Evolutionary conservation across 2,113 vertebrate genomes (phyloP).

Genomic region (Nematolebias whitei): DNA sequence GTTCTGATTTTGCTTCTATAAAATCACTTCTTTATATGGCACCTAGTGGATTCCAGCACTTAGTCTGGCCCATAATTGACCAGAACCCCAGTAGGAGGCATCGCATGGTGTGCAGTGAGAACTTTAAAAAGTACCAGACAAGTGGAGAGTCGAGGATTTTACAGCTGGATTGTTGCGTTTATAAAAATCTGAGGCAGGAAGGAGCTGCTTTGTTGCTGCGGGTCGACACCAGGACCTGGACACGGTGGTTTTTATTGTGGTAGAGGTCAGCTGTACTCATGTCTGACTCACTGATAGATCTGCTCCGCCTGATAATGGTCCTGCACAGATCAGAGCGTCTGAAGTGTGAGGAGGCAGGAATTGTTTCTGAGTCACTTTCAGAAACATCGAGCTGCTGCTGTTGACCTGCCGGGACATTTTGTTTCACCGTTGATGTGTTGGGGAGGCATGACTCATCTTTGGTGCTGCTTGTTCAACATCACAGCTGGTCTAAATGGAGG

Average conservation of each 20-base stretch:
- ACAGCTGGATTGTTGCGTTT: not conserved
- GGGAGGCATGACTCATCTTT: not conserved
- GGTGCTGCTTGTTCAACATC: no score
- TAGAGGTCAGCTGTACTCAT: slow-evolving; percentile 66
- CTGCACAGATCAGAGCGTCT: not conserved
- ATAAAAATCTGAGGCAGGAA: no score
- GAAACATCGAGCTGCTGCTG: not conserved
- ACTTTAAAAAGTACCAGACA: slow-evolving; percentile 25
- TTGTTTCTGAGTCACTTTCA: not conserved
- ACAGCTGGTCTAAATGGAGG: not conserved
- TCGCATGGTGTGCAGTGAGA: slow-evolving; percentile 41
- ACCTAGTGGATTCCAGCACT: slow-evolving; percentile 50
- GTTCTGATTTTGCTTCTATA: slow-evolving; percentile 18
- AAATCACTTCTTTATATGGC: slow-evolving; percentile 34
- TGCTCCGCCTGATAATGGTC: not conserved
- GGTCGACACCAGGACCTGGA: slow-evolving; percentile 38
- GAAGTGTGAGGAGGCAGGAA: no score
- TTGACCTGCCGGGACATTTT: not conserved
- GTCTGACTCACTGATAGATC: not conserved
- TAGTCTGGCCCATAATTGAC: slow-evolving; percentile 48
- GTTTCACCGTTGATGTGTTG: not conserved
- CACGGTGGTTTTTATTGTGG: slow-evolving; percentile 58
- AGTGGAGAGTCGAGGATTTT: not conserved
- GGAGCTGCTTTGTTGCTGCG: not conserved
- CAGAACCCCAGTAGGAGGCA: slow-evolving; percentile 9